Base-by-base conservation (phyloP, 2,797 vertebrate species). In the Mormyrus hasselquistii region DNA sequence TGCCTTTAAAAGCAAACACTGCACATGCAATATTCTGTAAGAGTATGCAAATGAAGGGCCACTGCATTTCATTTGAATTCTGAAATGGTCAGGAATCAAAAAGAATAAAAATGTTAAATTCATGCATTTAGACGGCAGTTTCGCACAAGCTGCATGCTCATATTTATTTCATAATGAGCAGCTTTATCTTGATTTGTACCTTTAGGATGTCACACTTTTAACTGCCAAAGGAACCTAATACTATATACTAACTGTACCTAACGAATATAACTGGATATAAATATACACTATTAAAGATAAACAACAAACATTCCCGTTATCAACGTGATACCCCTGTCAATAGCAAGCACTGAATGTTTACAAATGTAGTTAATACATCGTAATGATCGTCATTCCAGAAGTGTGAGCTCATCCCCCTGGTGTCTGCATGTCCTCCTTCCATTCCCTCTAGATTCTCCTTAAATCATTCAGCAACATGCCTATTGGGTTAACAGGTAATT, bases 1-100 rank as follows among this genome's bases (percentile, higher is more conserved):
- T 95, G 95, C 96, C 97, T 97, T 97, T 96, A 96, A 95, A 97
- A 96, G 95, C 94, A 98, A 97, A 97, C 96, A 96, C 93, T 94
- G 96, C 95, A 95, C 95, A 96, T 96, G 95, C 95, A 96, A 96
- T 96, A 96, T 96, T 96, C 94, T 96, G 94, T 94, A 96, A 96
- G 95, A 94, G 94, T 94, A 94, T 94, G 94, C 95, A 96, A 95
- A 97, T 96, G 95, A 96, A 96, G 95, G 94, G 93, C 94, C 82
- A 94, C 95, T 95, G 94, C 95, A 96, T 97, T 97, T 96, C 94
- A 96, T 96, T 96, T 93, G 94, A 95, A 96, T 96, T 95, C 93
- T 94, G 94, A 95, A 96, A 95, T 96, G 93, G 95, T 94, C 94
- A 92, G 92, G 94, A 94, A 94, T 94, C 91, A 94, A 95, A 95